Evolutionary conservation across 1,140 invertebrate genomes (phyloP), one percentile per base, ranked within the genome.

Genomic region (Atopsyche davidsoni): DNA sequence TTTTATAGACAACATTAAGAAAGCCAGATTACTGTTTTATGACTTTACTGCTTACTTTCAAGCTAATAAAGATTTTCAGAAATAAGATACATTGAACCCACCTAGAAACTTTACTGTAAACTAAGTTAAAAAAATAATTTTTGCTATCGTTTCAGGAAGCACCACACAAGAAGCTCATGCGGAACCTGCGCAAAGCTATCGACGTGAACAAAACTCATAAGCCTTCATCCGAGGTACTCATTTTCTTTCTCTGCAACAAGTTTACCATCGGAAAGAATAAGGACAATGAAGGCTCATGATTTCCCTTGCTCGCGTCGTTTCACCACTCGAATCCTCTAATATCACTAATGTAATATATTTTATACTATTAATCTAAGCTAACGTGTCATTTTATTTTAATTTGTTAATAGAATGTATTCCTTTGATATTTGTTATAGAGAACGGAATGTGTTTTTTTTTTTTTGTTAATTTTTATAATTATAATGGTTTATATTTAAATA

Each of bases 161-260:
- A 40, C 71, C 71, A 1, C 71, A 73, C 55, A 72, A 70, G 55
- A 69, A 71, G 59, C 66, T 70, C 34, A 67, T 73, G 22, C 63
- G 68, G 31, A 71, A 72, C 55, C 61, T 74, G 38, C 62, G 65
- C 21, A 60, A 65, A 32, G 62, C 72, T 11, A 70, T 73, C 49
- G 61, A 64, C 4, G 62, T 65, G 36, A 69, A 70, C 35, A 74
- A 73, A 53, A 61, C 25, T n/a, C 13, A 71, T 11, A 67, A 70
- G 35, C 65, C 70, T 3, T 67, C 65, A 7, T 59, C 66, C 1
- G 72, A 74, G 57, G 70, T 67, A 32, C 61, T 74, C 6, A 74
- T 74, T 59, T 74, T 72, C 57, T 74, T 74, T 60, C 64, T 74
- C 38, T 74, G 70, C 50, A 74, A 74, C 53, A 74, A 74, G 61